Evolutionary conservation across 30 jellyfish, hydroid and myxozoan genomes (phyloP), one percentile per base, ranked within the genome.

Genomic region (Turritopsis dohrnii): DNA sequence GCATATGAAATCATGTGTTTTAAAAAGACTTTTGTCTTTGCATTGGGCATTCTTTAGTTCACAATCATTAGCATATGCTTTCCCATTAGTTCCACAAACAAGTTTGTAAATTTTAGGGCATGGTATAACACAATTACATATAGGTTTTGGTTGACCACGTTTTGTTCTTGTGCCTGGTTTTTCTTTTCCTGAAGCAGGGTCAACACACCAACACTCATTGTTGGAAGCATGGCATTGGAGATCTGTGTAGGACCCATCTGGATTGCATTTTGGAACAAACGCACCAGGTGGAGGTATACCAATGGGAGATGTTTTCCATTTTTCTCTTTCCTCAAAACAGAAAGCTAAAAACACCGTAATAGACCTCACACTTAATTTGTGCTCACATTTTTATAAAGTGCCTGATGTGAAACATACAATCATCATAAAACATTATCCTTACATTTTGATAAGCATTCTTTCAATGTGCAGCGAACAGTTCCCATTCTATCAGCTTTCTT

Each of bases 1-100:
- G 5, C 13, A 13, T 13, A 41, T 13, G 60, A 3, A 41, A 3
- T 3, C 5, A 41, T 13, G 60, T 41, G 5, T 41, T 13, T 41
- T 69, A 23, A 7, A n/a, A 8, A 69, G 30, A 69, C 30, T 13
- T 41, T 41, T 41, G 13, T 69, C 77, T 69, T 69, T 19, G 22
- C 77, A 69, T 69, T 69, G 77, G 9, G 77, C 77, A 0, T 8
- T 0, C 19, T 19, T 69, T 8, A 69, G 19, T 9, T 7, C 94
- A 86, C 96, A 90, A 41, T 84, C 91, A 71, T 89, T 74, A 13
- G 90, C 86, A 29, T 90, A 86, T 75, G 71, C 26, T 20, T 65
- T 71, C 13, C 95, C 96, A 85, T 90, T 95, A 81, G 41, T 90
- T 75, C 95, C 96, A 77, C 96, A 90, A 20, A 90, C 71, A 18